A percentile compares a stretch with the other conserved stretches of the same genome.
These are phyloP conservation scores for Petrolisthes manimaculis DNA, from an alignment of 2,888 invertebrate genomes.

Conservation along the genomic window DNA sequence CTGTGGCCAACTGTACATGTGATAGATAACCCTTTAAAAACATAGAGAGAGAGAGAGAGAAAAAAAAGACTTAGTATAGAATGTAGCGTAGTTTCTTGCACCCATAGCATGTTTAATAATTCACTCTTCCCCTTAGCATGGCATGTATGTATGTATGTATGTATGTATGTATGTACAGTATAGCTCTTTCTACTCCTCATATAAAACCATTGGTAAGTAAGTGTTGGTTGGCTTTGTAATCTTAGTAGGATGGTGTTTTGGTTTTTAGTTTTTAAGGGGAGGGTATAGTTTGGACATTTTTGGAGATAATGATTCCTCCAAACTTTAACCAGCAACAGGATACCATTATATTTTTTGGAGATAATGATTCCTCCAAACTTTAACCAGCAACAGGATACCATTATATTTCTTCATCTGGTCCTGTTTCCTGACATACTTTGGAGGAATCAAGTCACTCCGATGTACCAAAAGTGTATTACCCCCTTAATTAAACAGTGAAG, in stretches of 20 bases:
- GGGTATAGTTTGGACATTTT: no score
- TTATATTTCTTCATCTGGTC: no score
- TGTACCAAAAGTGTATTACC: no score
- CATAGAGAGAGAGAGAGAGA: no score
- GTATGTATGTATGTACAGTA: conserved; percentile 31
- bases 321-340: no score
- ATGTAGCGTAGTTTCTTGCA: neutral
- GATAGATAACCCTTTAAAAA: no score
- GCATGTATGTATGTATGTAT: conserved; percentile 25
- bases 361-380: neutral
- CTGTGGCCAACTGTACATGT: no score
- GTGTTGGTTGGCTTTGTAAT: conserved; percentile 34
- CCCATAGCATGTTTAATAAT: neutral
- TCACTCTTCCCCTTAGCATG: neutral
- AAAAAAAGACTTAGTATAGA: neutral
- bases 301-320: no score
- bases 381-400: no score
- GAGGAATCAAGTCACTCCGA: no score
- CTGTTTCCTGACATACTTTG: no score
- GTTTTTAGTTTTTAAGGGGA: no score
- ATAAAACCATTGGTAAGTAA: conserved; percentile 46
- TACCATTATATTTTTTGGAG: conserved; percentile 6
- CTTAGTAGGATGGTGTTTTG: neutral
- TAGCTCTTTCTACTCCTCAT: conserved; percentile 26
- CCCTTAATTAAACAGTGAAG: neutral